phyloP scores from a whole-genome alignment of 2,888 invertebrate genomes.

The Craniophora ligustri region DNA sequence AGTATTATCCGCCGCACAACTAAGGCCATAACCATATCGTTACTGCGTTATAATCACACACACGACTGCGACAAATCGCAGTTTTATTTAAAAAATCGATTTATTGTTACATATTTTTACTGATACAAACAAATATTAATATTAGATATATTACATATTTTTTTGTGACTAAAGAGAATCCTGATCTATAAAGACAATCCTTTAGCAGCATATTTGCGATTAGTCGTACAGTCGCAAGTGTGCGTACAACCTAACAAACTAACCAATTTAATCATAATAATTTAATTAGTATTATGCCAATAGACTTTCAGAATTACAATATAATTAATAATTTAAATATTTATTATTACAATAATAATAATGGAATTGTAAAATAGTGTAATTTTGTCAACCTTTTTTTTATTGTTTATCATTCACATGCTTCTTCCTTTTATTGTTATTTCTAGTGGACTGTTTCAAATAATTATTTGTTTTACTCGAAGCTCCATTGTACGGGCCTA shows the following conservation, averaged over 20 bases:
- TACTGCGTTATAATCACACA: constrained; percentile 17
- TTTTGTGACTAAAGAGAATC: no score
- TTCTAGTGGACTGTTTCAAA: constrained; percentile 32
- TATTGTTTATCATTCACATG: constrained; percentile 33
- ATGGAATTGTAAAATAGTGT: constrained; percentile 41
- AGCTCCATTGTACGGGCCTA: constrained; percentile 2
- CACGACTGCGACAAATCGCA: constrained; percentile 22
- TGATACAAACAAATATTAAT: no score
- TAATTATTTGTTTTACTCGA: constrained; percentile 26
- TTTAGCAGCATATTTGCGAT: no score
- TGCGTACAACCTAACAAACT: constrained; percentile 20
- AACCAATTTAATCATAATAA: constrained; percentile 24
- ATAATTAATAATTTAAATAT: constrained; percentile 37
- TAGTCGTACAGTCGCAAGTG: constrained; percentile 32
- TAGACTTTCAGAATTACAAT: constrained; percentile 29
- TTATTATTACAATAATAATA: constrained; percentile 28
- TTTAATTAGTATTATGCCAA: constrained; percentile 52
- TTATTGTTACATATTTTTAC: no score
- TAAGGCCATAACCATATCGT: constrained; percentile 37
- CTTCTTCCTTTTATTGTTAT: constrained; percentile 15
- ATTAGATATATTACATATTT: no score
- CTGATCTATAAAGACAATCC: no score
- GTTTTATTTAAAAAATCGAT: background rate
- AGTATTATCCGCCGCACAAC: constrained; percentile 63
- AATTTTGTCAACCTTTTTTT: constrained; percentile 18